phyloP scores from a whole-genome alignment of 2,888 invertebrate genomes.

The Cheilosia pagana region DNA sequence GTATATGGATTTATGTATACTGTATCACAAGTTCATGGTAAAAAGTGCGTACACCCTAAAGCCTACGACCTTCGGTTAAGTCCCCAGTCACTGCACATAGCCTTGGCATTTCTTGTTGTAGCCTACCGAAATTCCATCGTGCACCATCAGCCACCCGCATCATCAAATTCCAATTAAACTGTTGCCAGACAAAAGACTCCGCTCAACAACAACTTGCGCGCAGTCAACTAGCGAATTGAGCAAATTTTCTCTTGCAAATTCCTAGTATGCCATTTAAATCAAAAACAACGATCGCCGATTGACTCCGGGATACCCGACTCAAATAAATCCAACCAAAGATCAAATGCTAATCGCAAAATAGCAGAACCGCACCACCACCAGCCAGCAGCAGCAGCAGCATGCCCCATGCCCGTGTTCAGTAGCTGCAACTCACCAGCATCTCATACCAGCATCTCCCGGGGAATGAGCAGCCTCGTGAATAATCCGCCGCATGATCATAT shows the following conservation, averaged over 20 bases:
- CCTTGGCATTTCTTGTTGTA: not conserved
- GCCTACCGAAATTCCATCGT: not conserved
- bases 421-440: conserved; percentile 29
- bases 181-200: not conserved
- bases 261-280: conserved; percentile 63
- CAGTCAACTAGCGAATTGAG: conserved; percentile 27
- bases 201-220: conserved; percentile 18
- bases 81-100: not conserved
- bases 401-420: conserved; percentile 11
- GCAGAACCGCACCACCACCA: conserved; percentile 43
- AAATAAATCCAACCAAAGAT: conserved; percentile 71
- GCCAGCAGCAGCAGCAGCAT: not conserved
- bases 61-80: not conserved
- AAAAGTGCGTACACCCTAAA: not conserved
- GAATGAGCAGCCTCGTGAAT: conserved; percentile 69
- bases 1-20: too few species aligned
- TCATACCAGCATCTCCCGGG: conserved; percentile 17
- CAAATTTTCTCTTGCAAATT: conserved; percentile 69
- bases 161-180: conserved; percentile 67
- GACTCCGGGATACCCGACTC: conserved; percentile 56
- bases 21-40: too few species aligned
- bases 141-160: conserved; percentile 36
- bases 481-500: conserved; percentile 73
- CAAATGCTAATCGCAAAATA: conserved; percentile 71
- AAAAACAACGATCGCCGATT: conserved; percentile 69